phyloP scores from a whole-genome alignment of 2,888 invertebrate species.

The Dioctria rufipes region DNA sequence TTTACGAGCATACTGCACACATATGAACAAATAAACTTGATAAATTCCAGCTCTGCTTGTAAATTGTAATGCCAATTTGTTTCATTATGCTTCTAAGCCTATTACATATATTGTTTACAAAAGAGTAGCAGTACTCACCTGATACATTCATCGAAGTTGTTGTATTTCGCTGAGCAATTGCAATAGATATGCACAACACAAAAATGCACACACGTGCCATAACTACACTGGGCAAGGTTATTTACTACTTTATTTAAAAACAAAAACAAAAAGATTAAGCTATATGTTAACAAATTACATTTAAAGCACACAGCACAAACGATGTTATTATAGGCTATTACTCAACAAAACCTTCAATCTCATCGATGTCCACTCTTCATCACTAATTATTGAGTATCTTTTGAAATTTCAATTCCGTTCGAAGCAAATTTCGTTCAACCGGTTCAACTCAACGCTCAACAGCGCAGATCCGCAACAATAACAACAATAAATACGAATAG shows the following conservation, averaged over 20 bases:
- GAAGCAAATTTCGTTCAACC: slow-evolving; percentile 39
- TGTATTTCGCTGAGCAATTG: slow-evolving; percentile 58
- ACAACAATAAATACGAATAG: slow-evolving; percentile 17
- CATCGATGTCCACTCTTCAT: slow-evolving; percentile 36
- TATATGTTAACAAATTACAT: neutral
- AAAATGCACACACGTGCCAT: slow-evolving; percentile 60
- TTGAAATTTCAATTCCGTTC: neutral
- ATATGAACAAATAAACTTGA: too few relatives aligned
- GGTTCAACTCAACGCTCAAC: slow-evolving; percentile 18
- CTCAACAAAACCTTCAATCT: slow-evolving; percentile 35
- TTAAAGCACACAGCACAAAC: neutral
- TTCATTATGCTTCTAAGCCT: too few relatives aligned
- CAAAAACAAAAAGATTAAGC: too few relatives aligned
- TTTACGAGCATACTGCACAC: too few relatives aligned
- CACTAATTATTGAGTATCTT: slow-evolving; percentile 43
- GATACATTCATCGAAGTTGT: slow-evolving; percentile 47
- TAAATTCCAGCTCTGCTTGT: too few relatives aligned
- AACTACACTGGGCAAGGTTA: slow-evolving; percentile 11
- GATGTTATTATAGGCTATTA: slow-evolving; percentile 7
- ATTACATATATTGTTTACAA: too few relatives aligned
- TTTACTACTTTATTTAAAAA: neutral
- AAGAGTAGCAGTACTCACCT: slow-evolving; percentile 40
- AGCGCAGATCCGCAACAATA: slow-evolving; percentile 6
- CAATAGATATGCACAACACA: slow-evolving; percentile 59
- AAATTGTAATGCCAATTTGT: too few relatives aligned